Evolutionary conservation across 1,140 invertebrate genomes (phyloP).

Genomic region (Matsumurasca onukii): DNA sequence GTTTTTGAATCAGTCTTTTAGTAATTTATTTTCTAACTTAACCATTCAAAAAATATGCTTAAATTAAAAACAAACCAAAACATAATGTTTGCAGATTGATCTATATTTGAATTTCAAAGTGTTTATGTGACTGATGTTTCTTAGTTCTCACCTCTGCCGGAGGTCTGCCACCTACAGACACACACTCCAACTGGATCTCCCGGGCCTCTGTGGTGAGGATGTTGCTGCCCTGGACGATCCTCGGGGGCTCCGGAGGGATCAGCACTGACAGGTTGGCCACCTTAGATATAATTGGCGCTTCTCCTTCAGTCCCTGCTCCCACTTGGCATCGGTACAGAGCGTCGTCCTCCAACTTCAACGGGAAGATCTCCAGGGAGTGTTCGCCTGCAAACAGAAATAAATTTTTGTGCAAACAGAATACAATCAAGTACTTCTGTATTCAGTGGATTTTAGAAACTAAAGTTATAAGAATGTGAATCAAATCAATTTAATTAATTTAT

Average conservation of each 20-base stretch:
- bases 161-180: slow-evolving; percentile 87
- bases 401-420: no score
- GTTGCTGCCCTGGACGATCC: slow-evolving; percentile 79
- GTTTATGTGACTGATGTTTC: neutral
- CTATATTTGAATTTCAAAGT: neutral
- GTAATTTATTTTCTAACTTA: neutral
- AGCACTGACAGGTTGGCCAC: slow-evolving; percentile 83
- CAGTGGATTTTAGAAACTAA: no score
- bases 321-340: slow-evolving; percentile 91
- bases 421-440: no score
- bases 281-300: slow-evolving; percentile 76
- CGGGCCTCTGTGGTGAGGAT: slow-evolving; percentile 84
- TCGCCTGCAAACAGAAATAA: slow-evolving; percentile 68
- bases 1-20: neutral
- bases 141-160: slow-evolving; percentile 73
- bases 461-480: no score
- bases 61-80: neutral
- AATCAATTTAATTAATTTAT: no score
- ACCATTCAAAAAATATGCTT: neutral
- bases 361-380: slow-evolving; percentile 82
- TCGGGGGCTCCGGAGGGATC: slow-evolving; percentile 85
- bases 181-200: slow-evolving; percentile 85
- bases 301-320: slow-evolving; percentile 64
- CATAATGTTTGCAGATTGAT: neutral
- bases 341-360: slow-evolving; percentile 87